These are phyloP conservation scores for Apis florea DNA, from an alignment of 1,140 invertebrate species.

Conservation along the genomic window DNA sequence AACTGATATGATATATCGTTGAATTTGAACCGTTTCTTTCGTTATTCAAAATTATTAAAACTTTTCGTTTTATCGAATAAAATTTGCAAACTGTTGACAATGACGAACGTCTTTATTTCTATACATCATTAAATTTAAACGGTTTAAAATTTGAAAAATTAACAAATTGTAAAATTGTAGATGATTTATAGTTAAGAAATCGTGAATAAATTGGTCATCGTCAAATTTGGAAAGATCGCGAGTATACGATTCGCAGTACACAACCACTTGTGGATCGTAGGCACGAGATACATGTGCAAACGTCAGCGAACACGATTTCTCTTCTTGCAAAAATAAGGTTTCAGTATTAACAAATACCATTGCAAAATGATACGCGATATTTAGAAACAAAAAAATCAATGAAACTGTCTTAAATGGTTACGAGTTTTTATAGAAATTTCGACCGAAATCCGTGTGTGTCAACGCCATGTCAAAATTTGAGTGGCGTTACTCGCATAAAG, in stretches of 20 bases:
- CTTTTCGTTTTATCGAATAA: not conserved
- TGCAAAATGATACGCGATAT: too few species aligned
- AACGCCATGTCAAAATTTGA: constrained; percentile 66
- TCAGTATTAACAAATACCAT: not conserved
- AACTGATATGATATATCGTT: not conserved
- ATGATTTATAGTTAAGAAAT: not conserved
- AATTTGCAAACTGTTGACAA: not conserved
- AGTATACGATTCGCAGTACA: constrained; percentile 25
- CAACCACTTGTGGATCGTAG: constrained; percentile 75
- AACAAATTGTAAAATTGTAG: too few species aligned
- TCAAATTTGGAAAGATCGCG: constrained; percentile 28
- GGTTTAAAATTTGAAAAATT: not conserved
- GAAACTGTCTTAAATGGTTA: not conserved
- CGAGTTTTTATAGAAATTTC: constrained; percentile 11
- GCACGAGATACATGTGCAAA: constrained; percentile 34
- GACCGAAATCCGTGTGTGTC: constrained; percentile 46
- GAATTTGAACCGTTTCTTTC: not conserved
- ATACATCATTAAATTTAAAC: too few species aligned
- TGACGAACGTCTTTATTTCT: not conserved
- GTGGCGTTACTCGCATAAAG: constrained; percentile 43
- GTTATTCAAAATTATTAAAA: not conserved
- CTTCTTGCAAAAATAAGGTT: not conserved
- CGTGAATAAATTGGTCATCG: not conserved
- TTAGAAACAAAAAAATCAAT: not conserved
- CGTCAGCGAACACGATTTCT: constrained; percentile 38